Evolutionary conservation across 2,113 vertebrate species (phyloP), one percentile per base, ranked within the genome.

Genomic region (Epinephelus moara): DNA sequence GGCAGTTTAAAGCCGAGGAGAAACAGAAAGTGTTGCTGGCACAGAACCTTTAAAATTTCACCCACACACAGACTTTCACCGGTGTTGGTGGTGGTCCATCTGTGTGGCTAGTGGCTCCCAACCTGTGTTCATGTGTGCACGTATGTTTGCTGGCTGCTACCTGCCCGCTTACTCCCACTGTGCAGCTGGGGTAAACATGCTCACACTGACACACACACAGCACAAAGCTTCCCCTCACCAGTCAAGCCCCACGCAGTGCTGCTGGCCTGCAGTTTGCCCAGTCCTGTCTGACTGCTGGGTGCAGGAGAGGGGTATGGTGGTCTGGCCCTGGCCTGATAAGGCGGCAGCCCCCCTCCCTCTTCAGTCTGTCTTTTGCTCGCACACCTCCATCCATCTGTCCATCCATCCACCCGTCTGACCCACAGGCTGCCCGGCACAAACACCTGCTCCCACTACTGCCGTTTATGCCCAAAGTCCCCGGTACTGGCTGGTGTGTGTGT

Each of bases 301-400:
- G 75, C 56, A 85, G 71, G 68, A 86, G 81, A 69, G 70, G 82
- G 86, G 62, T 80, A 76, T 19, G 59, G 80, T 81, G 80, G 87
- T 86, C 92, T 93, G 91, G 93, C 85, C 78, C 64, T 23, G n/a
- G 86, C 84, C 92, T 92, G 92, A 94, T 94, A 93, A 94, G 91
- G 83, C 60, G 37, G 68, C 75, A 68, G 64, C 67, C 70, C 84
- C 81, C 81, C 62, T 70, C 60, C 61, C 25, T 80, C 66, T 86
- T 85, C 81, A 81, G 77, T 85, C 85, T 84, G 70, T 91, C 86
- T 90, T 80, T 91, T 75, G 23, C 78, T 86, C 81, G 82, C 75
- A 85, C 82, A 89, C 86, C 82, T 87, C 80, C 74, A 87, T 82
- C 85, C 87, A 87, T 84, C 75, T 81, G 85, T 85, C 87, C 70